Evolutionary conservation across 2,797 vertebrate genomes (phyloP).

Genomic region (Hyperoplus lanceolatus): DNA sequence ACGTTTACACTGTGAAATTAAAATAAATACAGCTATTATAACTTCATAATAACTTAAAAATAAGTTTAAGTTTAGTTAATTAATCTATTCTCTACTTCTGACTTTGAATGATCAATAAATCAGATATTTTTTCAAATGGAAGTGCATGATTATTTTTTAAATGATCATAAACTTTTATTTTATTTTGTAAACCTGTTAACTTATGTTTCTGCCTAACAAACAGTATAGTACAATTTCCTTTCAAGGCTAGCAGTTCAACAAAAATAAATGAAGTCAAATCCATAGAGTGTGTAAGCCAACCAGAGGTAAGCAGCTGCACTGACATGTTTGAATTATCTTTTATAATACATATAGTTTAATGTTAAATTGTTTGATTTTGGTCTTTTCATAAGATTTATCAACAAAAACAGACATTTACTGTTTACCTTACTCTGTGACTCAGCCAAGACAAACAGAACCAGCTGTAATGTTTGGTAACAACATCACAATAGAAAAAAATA

Average conservation of each 20-base stretch:
- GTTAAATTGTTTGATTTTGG: conserved; percentile 2
- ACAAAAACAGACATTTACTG: conserved; percentile 14
- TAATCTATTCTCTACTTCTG: neutral
- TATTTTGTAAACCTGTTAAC: neutral
- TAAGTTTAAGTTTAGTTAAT: neutral
- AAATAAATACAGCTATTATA: conserved; percentile 8
- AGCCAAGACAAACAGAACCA: conserved; percentile 55
- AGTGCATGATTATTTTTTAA: neutral
- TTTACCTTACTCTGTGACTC: conserved; percentile 20
- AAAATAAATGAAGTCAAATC: no score
- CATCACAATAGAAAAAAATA: conserved; percentile 14
- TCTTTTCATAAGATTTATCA: conserved; percentile 7
- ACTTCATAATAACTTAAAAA: neutral
- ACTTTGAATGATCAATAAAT: conserved; percentile 2
- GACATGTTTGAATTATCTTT: no score
- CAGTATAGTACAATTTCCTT: no score
- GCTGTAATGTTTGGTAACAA: conserved; percentile 48
- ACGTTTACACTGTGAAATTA: neutral
- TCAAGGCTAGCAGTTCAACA: no score
- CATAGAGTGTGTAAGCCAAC: no score
- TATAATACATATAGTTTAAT: no score
- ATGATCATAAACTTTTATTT: neutral
- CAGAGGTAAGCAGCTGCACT: no score
- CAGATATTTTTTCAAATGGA: neutral
- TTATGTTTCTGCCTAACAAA: neutral